Conservation (phyloP, 2,113 vertebrate genomes). For the Phoxinus phoxinus region DNA sequence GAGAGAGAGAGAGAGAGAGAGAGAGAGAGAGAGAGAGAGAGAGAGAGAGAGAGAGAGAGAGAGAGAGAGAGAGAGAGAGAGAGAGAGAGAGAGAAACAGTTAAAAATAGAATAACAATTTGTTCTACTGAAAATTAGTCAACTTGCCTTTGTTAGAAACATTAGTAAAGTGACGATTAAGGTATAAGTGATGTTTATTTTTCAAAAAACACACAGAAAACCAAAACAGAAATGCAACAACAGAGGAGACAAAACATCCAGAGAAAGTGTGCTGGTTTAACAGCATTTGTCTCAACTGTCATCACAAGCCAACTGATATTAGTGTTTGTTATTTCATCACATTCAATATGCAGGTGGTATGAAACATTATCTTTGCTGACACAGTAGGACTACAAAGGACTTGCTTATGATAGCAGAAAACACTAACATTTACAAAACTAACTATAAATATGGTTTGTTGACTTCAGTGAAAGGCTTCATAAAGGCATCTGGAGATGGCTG, state of each 20-base stretch:
- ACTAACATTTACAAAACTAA: conserved; percentile 7
- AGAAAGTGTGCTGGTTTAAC: neutral
- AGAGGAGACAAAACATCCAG: neutral
- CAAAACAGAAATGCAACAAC: neutral
- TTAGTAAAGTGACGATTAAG: neutral
- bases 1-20: conserved; percentile 26
- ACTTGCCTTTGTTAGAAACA: neutral
- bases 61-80: neutral
- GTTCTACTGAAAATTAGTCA: neutral
- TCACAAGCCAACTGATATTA: neutral
- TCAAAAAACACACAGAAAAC: neutral
- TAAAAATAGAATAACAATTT: neutral
- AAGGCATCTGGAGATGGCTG: conserved; percentile 1
- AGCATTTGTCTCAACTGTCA: neutral
- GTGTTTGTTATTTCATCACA: neutral
- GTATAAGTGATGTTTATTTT: neutral
- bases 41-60: neutral
- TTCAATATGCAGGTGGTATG: neutral
- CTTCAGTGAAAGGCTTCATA: neutral
- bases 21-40: neutral
- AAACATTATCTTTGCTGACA: neutral
- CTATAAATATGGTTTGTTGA: neutral
- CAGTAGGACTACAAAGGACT: neutral
- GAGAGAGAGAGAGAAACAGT: neutral
- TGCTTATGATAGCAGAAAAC: neutral